Evolutionary conservation across 2,888 invertebrate species (phyloP), one percentile per base, ranked within the genome.

Genomic region (Cordilura impudica): DNA sequence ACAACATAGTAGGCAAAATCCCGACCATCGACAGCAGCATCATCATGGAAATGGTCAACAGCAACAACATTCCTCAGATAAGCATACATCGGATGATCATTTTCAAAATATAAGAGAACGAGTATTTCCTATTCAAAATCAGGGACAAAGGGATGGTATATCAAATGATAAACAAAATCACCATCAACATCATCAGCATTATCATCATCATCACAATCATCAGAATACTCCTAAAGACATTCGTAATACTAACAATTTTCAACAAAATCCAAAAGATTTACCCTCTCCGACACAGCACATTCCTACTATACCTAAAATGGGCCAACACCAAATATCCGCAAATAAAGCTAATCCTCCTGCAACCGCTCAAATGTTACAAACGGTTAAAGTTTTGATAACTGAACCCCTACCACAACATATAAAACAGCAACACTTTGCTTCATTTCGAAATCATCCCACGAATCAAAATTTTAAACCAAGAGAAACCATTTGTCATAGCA

Each of bases 321-420:
- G 35, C 12, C 31, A 47, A 65, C 18, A 21, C 8, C 19, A 26
- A 1, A 49, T 51, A 19, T 16, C 8, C 6, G 6, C 3, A 26
- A 6, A 39, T 47, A 29, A 31, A 35, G 23, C 3, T 53, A 26
- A 8, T 14, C n/a, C 47, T 4, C 8, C 19, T 12, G 3, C 16
- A 1, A 2, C 54, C 4, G n/a, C 18, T 2, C 51, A 67, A 63
- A 73, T 43, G 18, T 29, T 74, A 1, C 79, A 79, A 67, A 71
- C 71, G 4, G 79, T 75, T 7, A 75, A 79, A 56, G 79, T 79
- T 12, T 71, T 75, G 8, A 79, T 79, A 56, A 75, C 79, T n/a
- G 75, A 79, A 7, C 71, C 79, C 1, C 26, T 75, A 18, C 71
- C 66, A n/a, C 35, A 16, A 4, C 61, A 67, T 19, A 5, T 75